These are phyloP conservation scores for Alethe castanea DNA, from an alignment of 2,113 vertebrate species.

Conservation along the genomic window DNA sequence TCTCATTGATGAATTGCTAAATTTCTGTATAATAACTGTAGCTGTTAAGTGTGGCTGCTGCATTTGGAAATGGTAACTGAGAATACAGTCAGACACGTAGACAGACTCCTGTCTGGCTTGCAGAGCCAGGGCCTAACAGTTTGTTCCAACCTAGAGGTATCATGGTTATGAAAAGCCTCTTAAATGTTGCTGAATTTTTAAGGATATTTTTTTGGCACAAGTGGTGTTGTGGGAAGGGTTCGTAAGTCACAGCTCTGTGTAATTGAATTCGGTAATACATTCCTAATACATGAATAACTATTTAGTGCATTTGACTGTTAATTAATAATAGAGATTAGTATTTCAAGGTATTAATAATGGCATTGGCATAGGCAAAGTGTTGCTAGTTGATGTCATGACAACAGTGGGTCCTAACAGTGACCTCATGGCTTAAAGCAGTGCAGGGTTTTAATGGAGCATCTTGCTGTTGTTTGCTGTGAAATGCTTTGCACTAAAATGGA, in stretches of 20 bases:
- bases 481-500: background rate
- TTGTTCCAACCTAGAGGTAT: background rate
- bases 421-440: background rate
- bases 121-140: background rate
- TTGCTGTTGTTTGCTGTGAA: background rate
- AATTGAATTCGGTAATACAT: background rate
- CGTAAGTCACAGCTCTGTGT: background rate
- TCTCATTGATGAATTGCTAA: background rate
- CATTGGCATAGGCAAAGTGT: background rate
- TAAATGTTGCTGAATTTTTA: background rate
- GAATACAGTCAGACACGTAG: fast-evolving
- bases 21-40: background rate
- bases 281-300: background rate
- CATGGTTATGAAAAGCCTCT: background rate
- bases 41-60: background rate
- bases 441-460: background rate
- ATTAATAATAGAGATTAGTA: background rate
- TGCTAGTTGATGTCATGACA: background rate
- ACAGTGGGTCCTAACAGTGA: background rate
- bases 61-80: background rate
- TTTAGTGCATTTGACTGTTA: background rate
- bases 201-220: background rate
- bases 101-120: background rate
- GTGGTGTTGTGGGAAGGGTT: background rate
- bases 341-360: background rate